phyloP scores from a whole-genome alignment of 2,888 invertebrate genomes.

The Beris morrisii region DNA sequence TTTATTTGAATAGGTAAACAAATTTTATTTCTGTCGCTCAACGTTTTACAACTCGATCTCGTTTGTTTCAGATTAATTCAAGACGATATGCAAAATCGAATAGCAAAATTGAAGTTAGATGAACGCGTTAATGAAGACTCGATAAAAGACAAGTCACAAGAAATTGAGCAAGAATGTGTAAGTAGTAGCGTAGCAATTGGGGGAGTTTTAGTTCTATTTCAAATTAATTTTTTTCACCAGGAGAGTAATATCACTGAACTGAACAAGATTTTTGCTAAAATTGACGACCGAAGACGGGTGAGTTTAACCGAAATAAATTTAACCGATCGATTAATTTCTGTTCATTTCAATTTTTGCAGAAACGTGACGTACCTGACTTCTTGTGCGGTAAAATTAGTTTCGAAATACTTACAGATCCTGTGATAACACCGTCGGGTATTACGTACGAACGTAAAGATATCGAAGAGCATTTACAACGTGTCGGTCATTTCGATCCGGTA shows the following conservation, averaged over 20 bases:
- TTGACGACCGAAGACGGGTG: conserved; percentile 90
- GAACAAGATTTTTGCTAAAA: conserved; percentile 87
- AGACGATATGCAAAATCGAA: conserved; percentile 82
- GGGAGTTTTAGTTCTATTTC: conserved; percentile 19
- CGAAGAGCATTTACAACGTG: conserved; percentile 95
- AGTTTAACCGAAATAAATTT: conserved; percentile 49
- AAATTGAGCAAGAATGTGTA: conserved; percentile 79
- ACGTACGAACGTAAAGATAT: conserved; percentile 99
- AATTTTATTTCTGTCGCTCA: conserved; percentile 5
- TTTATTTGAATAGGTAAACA: conserved; percentile 70
- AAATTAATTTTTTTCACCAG: conserved; percentile 58
- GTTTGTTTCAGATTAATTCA: conserved; percentile 75
- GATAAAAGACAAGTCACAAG: conserved; percentile 63
- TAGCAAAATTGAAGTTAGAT: conserved; percentile 66
- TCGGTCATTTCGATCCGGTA: conserved; percentile 99
- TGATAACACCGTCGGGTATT: conserved; percentile 98
- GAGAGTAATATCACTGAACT: conserved; percentile 75
- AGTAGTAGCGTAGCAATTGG: conserved; percentile 50
- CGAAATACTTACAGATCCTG: conserved; percentile 96
- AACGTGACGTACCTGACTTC: conserved; percentile 97
- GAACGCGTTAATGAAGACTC: conserved; percentile 62
- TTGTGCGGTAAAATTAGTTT: conserved; percentile 99
- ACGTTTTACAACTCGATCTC: conserved; percentile 44
- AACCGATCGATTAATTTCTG: too few relatives aligned
- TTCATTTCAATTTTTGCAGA: conserved; percentile 60